Percentiles rank a stretch among this genome's conserved stretches.
These are phyloP conservation scores for Aphelinus certus DNA, from an alignment of 1,140 invertebrate species.

Conservation along the genomic window DNA sequence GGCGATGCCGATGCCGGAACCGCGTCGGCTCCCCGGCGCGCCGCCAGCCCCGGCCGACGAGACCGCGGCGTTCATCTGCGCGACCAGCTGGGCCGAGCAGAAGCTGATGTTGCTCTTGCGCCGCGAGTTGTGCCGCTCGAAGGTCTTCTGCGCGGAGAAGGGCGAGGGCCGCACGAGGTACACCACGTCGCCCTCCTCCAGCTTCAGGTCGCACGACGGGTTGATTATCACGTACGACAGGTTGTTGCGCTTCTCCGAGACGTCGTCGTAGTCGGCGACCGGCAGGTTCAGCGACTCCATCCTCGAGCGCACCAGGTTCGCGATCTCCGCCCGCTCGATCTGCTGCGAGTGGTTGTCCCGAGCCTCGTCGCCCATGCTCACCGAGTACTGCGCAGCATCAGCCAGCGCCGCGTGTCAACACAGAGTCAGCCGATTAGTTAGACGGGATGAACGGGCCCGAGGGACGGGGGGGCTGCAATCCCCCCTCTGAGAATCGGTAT, in stretches of 20 bases:
- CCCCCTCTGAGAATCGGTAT: not conserved
- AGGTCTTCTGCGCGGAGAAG: slow-evolving; percentile 92
- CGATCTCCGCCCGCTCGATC: slow-evolving; percentile 94
- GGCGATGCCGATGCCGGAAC: slow-evolving; percentile 71
- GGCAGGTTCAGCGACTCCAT: slow-evolving; percentile 94
- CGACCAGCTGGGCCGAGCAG: slow-evolving; percentile 76
- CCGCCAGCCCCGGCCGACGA: slow-evolving; percentile 66
- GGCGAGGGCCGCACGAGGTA: slow-evolving; percentile 90
- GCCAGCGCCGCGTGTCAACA: not conserved
- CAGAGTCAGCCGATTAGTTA: not conserved
- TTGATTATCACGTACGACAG: slow-evolving; percentile 99
- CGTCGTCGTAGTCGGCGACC: slow-evolving; percentile 89
- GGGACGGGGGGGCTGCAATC: no score
- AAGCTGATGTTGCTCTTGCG: slow-evolving; percentile 92
- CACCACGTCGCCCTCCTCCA: slow-evolving; percentile 97
- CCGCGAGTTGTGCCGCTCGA: slow-evolving; percentile 88
- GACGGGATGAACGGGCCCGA: not conserved
- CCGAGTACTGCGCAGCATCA: slow-evolving; percentile 74
- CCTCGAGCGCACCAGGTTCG: slow-evolving; percentile 89
- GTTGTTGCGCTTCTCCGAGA: slow-evolving; percentile 89
- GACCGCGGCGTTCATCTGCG: slow-evolving; percentile 71
- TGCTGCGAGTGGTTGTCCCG: slow-evolving; percentile 87
- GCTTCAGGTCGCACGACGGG: slow-evolving; percentile 94
- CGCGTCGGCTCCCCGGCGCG: slow-evolving; percentile 69
- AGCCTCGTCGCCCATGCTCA: slow-evolving; percentile 83